phyloP scores from a whole-genome alignment of 2,113 vertebrate species.

The Sebastes fasciatus region DNA sequence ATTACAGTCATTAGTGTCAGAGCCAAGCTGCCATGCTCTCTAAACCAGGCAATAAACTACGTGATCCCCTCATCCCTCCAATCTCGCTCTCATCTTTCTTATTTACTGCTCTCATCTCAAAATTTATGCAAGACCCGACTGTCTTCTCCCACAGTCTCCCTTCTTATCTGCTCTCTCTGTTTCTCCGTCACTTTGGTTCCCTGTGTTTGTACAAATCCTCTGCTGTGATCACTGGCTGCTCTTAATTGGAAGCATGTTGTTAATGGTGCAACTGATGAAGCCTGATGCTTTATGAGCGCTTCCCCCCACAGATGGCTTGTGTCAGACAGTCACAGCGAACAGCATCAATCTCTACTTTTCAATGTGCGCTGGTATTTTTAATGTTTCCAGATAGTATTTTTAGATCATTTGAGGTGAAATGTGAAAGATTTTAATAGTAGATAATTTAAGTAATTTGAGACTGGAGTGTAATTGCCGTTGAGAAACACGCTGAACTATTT shows the following conservation, averaged over 20 bases:
- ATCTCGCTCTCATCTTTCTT: conserved; percentile 76
- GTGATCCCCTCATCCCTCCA: conserved; percentile 36
- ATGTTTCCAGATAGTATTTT: conserved; percentile 11
- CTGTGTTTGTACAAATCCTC: conserved; percentile 77
- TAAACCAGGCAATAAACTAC: conserved; percentile 78
- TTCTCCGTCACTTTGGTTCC: conserved; percentile 61
- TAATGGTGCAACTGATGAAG: conserved; percentile 78
- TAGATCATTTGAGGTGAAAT: conserved; percentile 19
- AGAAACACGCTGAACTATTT: neutral
- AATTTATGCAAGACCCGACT: conserved; percentile 72
- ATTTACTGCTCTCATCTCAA: conserved; percentile 75
- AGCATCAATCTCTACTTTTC: conserved; percentile 51
- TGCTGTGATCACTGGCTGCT: conserved; percentile 80
- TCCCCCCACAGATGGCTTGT: conserved; percentile 50
- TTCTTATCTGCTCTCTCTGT: conserved; percentile 58
- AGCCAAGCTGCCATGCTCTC: conserved; percentile 76
- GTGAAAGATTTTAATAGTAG: conserved; percentile 8
- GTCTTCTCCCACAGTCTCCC: conserved; percentile 42
- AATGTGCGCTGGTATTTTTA: neutral
- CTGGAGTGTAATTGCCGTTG: neutral
- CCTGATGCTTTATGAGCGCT: conserved; percentile 75
- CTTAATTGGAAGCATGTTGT: conserved; percentile 85
- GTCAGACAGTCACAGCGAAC: conserved; percentile 67
- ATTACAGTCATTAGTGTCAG: conserved; percentile 83
- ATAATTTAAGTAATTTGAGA: conserved; percentile 20